Base-by-base conservation (phyloP, 2,113 vertebrate genomes). In the Rhodinocichla rosea region DNA sequence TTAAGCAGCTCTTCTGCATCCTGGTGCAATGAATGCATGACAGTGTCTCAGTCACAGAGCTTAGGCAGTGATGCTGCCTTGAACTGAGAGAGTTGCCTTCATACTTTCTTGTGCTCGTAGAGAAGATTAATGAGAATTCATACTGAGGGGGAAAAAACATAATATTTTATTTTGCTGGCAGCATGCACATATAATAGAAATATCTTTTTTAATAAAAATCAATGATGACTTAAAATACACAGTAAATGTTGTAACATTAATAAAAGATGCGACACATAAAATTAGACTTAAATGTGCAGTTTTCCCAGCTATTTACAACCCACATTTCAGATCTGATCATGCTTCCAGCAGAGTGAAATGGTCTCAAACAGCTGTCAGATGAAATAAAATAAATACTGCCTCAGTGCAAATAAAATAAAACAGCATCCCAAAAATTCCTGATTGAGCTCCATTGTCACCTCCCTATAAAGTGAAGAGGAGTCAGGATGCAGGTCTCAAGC, bases 191-290 rank as follows among this genome's bases (percentile, higher is more conserved):
- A 67, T 59, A 94, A 95, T 95, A 96, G 97, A 98, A 96, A 32
- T 90, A 90, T 87, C n/a, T 90, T 87, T 96, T 92, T 97, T 95
- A 97, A 98, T 98, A 98, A 97, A 98, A 98, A 98, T 97, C 97
- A 97, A 89, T 89, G 94, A 93, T 88, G 97, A 92, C 94, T 96
- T 97, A 96, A 97, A 97, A 97, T 79, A 89, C 32, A 94, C 95
- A 93, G 89, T 97, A 96, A 97, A 97, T 75, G 93, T 84, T 90
- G 84, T 73, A 95, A 79, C 91, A 87, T 97, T 97, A 97, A 97
- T 98, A 98, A 98, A 98, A 95, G 85, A 94, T 82, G 94, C 52
- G 87, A 14, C 81, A 70, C 88, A 84, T 95, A 96, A 97, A 97
- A 96, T 96, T 85, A 94, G 96, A 75, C 88, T 97, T 97, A 95